Conservation (phyloP, 1,140 invertebrate genomes). For the Drosophila jambulina region DNA sequence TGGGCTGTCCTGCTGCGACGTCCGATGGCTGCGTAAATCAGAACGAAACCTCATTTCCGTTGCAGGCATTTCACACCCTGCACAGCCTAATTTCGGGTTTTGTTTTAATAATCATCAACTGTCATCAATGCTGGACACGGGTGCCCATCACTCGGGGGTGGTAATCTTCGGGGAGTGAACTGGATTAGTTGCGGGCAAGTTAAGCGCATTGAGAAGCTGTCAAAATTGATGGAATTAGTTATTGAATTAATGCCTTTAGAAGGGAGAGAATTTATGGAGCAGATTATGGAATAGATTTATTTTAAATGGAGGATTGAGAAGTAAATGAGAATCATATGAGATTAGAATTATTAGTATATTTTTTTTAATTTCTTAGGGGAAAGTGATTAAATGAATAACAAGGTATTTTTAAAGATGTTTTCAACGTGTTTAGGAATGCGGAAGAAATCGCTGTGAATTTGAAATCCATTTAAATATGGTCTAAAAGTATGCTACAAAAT, state of each 20-base stretch:
- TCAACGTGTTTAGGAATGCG: not conserved
- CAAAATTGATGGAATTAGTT: not conserved
- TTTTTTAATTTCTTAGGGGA: not conserved
- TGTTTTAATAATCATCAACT: constrained; percentile 81
- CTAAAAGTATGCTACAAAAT: not conserved
- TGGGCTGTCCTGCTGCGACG: constrained; percentile 5
- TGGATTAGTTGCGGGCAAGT: constrained; percentile 3
- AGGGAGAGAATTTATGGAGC: not conserved
- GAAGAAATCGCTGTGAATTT: not conserved
- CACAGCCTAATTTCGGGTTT: constrained; percentile 61
- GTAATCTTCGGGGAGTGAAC: not conserved
- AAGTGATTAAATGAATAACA: no score
- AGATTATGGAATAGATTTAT: not conserved
- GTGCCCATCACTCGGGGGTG: constrained; percentile 8
- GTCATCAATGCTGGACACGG: constrained; percentile 63
- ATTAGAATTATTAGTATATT: not conserved
- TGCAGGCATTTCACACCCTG: constrained; percentile 73
- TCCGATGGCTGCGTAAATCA: constrained; percentile 67
- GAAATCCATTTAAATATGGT: not conserved
- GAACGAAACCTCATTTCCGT: constrained; percentile 81
- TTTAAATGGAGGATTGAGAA: no score
- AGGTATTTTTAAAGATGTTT: no score
- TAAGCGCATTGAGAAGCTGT: constrained; percentile 9
- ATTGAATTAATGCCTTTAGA: constrained; percentile 3
- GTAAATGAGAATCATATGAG: not conserved